Percentiles rank a stretch among this genome's conserved stretches.
Conservation (phyloP, 1,140 invertebrate genomes). For the Heliconius eleuchia region DNA sequence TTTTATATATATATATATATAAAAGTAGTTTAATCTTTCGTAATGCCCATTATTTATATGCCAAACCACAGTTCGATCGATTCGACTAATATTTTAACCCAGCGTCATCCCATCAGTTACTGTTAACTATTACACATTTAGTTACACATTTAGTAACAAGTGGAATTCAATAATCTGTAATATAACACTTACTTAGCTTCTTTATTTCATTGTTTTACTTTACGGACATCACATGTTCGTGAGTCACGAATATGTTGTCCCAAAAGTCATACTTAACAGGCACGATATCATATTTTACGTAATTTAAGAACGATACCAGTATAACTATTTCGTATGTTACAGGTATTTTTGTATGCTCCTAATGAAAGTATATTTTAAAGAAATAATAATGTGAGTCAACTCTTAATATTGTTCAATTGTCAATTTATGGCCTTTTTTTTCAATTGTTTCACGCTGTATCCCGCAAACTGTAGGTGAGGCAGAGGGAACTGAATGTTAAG, state of each 20-base stretch:
- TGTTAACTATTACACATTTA: not conserved
- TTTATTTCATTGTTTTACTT: not conserved
- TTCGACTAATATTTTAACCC: not conserved
- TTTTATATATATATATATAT: not conserved
- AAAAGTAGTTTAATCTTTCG: not conserved
- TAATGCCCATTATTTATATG: not conserved
- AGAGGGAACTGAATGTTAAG: too few species aligned
- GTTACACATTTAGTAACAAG: too few species aligned
- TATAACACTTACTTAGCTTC: not conserved
- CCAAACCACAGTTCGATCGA: not conserved
- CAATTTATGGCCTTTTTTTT: not conserved
- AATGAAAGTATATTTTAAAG: not conserved
- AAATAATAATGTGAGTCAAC: not conserved
- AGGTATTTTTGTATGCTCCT: not conserved
- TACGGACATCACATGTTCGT: not conserved
- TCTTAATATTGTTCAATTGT: not conserved
- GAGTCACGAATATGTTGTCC: conserved; percentile 5
- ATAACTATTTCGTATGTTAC: not conserved
- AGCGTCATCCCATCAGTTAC: not conserved
- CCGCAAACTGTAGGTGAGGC: too few species aligned
- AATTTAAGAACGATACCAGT: not conserved
- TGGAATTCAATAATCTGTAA: too few species aligned
- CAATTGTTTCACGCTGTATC: too few species aligned
- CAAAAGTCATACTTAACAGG: not conserved
- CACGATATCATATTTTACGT: conserved; percentile 21